Evolutionary conservation across 2,888 invertebrate genomes (phyloP).

Genomic region (Caenorhabditis sinica): DNA sequence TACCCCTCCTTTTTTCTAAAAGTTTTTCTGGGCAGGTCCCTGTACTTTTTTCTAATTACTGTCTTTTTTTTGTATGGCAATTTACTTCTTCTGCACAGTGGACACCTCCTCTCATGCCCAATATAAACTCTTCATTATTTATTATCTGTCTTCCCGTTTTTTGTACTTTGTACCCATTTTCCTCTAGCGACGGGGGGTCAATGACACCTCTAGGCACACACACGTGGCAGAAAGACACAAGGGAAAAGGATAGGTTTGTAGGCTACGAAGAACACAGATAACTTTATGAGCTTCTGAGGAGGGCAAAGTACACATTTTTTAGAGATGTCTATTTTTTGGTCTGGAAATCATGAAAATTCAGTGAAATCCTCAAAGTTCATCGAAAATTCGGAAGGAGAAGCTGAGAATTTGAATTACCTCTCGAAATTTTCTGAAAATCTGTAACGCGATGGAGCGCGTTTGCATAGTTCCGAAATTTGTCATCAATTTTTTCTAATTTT

Average conservation of each 20-base stretch:
- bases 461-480: too few relatives aligned
- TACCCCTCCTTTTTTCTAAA: neutral
- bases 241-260: neutral
- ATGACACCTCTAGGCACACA: neutral
- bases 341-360: neutral
- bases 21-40: neutral
- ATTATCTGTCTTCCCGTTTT: neutral
- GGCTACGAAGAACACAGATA: neutral
- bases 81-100: neutral
- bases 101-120: neutral
- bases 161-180: slow-evolving; percentile 3
- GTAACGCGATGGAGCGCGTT: too few relatives aligned
- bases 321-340: too few relatives aligned
- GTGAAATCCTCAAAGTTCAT: too few relatives aligned
- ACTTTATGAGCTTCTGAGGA: neutral
- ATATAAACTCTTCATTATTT: neutral
- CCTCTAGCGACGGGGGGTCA: neutral
- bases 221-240: neutral
- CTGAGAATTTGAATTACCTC: neutral
- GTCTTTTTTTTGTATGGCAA: neutral
- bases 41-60: neutral
- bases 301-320: too few relatives aligned
- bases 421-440: neutral
- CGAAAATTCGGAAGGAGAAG: neutral
- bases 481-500: neutral